phyloP scores from a whole-genome alignment of 2,797 vertebrate species.

The Podarcis siculus region DNA sequence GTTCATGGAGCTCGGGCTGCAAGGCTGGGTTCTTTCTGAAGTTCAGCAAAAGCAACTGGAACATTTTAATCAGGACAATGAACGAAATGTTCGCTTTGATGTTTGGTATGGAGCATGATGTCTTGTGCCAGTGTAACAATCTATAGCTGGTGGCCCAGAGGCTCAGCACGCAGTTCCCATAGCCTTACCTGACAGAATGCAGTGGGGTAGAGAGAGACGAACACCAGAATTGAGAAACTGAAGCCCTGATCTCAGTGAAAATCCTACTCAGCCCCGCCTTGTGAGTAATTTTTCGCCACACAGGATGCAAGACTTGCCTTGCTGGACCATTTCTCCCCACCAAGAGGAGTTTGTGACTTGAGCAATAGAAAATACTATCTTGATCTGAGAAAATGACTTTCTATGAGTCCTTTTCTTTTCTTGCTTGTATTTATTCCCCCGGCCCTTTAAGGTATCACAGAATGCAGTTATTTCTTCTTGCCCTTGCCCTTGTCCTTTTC shows the following conservation, averaged over 20 bases:
- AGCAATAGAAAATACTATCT: not conserved
- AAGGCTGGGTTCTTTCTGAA: constrained; percentile 79
- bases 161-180: not conserved
- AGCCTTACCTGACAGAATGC: not conserved
- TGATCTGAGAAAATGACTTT: not conserved
- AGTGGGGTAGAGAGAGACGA: not conserved
- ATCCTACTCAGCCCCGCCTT: not conserved
- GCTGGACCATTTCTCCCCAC: not conserved
- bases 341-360: not conserved
- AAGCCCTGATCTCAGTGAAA: not conserved
- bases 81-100: constrained; percentile 80
- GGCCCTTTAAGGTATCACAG: not conserved
- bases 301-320: not conserved
- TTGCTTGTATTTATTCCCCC: constrained; percentile 7
- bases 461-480: constrained; percentile 59
- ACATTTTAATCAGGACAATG: constrained; percentile 65
- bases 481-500: constrained; percentile 45
- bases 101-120: constrained; percentile 45
- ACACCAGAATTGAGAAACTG: not conserved
- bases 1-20: constrained; percentile 80
- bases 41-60: constrained; percentile 75
- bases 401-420: not conserved
- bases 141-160: not conserved
- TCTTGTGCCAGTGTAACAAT: not conserved
- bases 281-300: not conserved